Percentiles rank a stretch among this genome's conserved stretches.
These are phyloP conservation scores for Falco columbarius DNA, from an alignment of 2,797 vertebrate genomes.

Conservation along the genomic window DNA sequence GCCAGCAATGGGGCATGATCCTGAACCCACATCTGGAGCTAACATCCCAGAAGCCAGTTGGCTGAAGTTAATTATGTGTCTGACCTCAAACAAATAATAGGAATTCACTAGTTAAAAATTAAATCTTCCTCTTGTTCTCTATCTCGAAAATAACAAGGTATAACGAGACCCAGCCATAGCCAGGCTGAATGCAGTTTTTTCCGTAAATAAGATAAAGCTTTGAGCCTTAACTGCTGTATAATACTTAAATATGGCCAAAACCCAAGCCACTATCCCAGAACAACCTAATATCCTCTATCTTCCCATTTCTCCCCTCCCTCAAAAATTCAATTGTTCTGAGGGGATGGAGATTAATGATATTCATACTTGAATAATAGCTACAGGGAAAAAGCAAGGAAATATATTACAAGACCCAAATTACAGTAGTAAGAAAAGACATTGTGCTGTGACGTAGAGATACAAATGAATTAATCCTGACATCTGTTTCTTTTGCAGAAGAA, in stretches of 20 bases:
- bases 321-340: conserved; percentile 21
- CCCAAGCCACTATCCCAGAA: neutral
- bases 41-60: neutral
- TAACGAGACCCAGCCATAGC: neutral
- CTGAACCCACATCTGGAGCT: neutral
- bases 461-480: conserved; percentile 62
- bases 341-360: conserved; percentile 42
- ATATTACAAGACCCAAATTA: conserved; percentile 35
- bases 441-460: conserved; percentile 36
- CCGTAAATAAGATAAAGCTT: neutral
- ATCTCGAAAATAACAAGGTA: neutral
- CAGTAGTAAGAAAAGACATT: conserved; percentile 37
- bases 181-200: conserved; percentile 5
- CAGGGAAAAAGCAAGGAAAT: conserved; percentile 23
- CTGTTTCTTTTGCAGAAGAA: conserved; percentile 37
- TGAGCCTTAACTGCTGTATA: conserved; percentile 20
- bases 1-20: neutral
- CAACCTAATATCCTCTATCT: conserved; percentile 18
- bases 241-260: conserved; percentile 19
- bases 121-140: neutral
- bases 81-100: conserved; percentile 26
- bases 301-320: neutral
- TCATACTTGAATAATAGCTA: conserved; percentile 45
- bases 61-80: neutral
- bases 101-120: conserved; percentile 22